Percentiles rank a stretch among this genome's conserved stretches.
Evolutionary conservation across 2,797 vertebrate genomes (phyloP).

Genomic region (Carcharodon carcharias): DNA sequence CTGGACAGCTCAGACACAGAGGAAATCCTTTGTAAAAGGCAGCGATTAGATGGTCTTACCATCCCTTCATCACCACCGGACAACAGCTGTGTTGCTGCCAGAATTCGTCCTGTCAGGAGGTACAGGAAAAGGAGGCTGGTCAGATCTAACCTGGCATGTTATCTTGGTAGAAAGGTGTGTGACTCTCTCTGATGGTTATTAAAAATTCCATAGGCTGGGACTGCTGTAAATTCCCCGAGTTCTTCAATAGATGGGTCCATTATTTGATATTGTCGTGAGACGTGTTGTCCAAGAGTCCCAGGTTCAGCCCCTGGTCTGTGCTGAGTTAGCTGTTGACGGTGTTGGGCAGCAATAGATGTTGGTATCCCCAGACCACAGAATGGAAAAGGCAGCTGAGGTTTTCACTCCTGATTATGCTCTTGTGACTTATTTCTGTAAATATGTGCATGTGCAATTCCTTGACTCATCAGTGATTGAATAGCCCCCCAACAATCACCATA

Average conservation of each 20-base stretch:
- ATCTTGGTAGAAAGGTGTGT: slow-evolving; percentile 48
- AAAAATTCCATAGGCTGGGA: not conserved
- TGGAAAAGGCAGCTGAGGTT: not conserved
- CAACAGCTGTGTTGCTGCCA: slow-evolving; percentile 46
- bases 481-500: not conserved
- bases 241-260: not conserved
- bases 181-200: not conserved
- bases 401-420: not conserved
- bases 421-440: not conserved
- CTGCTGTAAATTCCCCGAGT: not conserved
- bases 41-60: not conserved
- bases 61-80: slow-evolving; percentile 40
- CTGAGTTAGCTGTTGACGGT: not conserved
- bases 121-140: slow-evolving; percentile 47
- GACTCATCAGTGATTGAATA: not conserved
- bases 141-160: slow-evolving; percentile 41
- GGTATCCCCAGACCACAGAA: not conserved
- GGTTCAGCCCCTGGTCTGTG: not conserved
- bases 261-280: not conserved
- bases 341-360: not conserved
- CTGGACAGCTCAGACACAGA: not conserved
- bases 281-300: not conserved
- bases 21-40: slow-evolving; percentile 45
- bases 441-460: not conserved
- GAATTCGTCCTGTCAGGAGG: slow-evolving; percentile 46